phyloP scores from a whole-genome alignment of 2,888 invertebrate genomes.

The Trachelus tabidus region DNA sequence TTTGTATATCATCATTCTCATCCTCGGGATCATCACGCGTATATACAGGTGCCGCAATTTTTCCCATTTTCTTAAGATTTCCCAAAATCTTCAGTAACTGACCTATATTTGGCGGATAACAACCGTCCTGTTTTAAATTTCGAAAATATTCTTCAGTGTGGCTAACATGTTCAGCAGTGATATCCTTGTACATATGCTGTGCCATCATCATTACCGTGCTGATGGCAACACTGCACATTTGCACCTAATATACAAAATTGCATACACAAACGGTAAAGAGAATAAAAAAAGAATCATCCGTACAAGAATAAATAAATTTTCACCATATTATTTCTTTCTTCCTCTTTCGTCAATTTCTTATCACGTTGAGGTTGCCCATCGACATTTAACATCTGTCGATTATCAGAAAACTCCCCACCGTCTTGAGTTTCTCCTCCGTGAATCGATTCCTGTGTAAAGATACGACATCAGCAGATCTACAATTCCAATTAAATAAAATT shows the following conservation, averaged over 20 bases:
- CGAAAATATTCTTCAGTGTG: constrained; percentile 33
- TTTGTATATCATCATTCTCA: constrained; percentile 15
- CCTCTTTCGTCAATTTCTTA: constrained; percentile 20
- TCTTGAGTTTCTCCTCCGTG: neutral
- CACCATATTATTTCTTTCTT: constrained; percentile 30
- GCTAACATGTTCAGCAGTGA: constrained; percentile 31
- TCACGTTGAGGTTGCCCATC: neutral
- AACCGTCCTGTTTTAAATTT: constrained; percentile 24
- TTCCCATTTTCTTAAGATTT: constrained; percentile 24
- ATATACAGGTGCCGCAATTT: constrained; percentile 15
- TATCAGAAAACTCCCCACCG: neutral
- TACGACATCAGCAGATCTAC: neutral
- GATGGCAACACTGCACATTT: constrained; percentile 30
- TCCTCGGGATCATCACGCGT: constrained; percentile 9
- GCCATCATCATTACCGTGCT: constrained; percentile 21
- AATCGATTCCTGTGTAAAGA: neutral
- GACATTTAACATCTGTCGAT: neutral
- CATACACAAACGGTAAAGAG: neutral
- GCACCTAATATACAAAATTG: constrained; percentile 20
- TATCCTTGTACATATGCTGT: constrained; percentile 22
- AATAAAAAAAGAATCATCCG: neutral
- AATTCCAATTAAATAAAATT: neutral
- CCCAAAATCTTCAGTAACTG: constrained; percentile 26
- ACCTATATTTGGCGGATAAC: constrained; percentile 32
- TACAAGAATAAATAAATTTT: neutral